These are phyloP conservation scores for Mus pahari DNA, from an alignment of 2,113 vertebrate species.

Conservation along the genomic window DNA sequence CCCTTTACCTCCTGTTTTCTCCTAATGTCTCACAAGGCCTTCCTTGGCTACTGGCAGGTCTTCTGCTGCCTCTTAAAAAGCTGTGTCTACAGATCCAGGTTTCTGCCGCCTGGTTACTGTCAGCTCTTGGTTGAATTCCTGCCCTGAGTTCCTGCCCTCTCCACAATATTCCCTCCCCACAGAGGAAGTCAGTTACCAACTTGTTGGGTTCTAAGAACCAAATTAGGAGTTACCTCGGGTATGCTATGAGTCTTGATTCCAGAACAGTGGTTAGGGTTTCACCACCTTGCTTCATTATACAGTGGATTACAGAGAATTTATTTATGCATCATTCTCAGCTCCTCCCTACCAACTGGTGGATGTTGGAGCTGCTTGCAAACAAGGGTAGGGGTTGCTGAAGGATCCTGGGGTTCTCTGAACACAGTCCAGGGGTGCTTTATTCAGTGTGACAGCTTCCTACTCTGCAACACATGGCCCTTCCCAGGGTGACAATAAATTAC, in stretches of 20 bases:
- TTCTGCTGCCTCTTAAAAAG: not conserved
- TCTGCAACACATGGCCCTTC: slow-evolving; percentile 58
- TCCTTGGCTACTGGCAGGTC: not conserved
- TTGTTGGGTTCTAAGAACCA: slow-evolving; percentile 63
- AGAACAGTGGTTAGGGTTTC: slow-evolving; percentile 46
- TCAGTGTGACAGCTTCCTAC: slow-evolving; percentile 63
- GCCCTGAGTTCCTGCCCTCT: not conserved
- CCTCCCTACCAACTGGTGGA: not conserved
- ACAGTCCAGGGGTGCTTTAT: slow-evolving; percentile 56
- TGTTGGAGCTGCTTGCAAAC: slow-evolving; percentile 6
- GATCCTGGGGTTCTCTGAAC: slow-evolving; percentile 29
- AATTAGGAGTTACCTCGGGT: slow-evolving; percentile 67
- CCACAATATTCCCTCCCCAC: not conserved
- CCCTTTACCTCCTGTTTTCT: not conserved
- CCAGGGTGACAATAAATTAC: slow-evolving; percentile 69
- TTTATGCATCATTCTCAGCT: not conserved
- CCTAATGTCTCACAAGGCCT: not conserved
- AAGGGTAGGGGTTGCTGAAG: not conserved
- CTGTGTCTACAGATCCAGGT: not conserved
- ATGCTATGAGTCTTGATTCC: slow-evolving; percentile 8
- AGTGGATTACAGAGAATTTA: slow-evolving; percentile 57
- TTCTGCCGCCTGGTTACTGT: slow-evolving; percentile 54
- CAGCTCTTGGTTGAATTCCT: slow-evolving; percentile 46
- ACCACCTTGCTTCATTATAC: slow-evolving; percentile 44
- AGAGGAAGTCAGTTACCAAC: slow-evolving; percentile 49